Base-by-base conservation (phyloP, 2,113 vertebrate genomes). In the Deroptyus accipitrinus region DNA sequence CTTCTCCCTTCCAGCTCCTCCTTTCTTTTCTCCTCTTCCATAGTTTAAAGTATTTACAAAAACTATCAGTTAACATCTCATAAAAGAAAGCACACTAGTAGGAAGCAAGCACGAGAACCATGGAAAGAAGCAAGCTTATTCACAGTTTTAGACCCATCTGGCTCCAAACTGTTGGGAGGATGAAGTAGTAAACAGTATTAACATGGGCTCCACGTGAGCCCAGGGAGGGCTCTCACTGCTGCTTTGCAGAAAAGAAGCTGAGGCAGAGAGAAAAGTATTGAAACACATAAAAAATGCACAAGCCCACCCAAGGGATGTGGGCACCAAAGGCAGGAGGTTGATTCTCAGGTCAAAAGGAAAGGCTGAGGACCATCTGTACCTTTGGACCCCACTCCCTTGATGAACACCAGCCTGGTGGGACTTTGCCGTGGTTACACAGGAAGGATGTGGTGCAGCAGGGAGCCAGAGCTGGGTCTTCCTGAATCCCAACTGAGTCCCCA, bases 131-230 rank as follows among this genome's bases (percentile, higher is more conserved):
- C 4, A 42, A 94, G n/a, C 0, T 0, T 18, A 39, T 63, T 66
- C 12, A 18, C 12, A 48, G 15, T 17, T 83, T 89, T 11, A 61
- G 62, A 82, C 37, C 69, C 77, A 94, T 78, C 23, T 81, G 80
- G 51, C 76, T 86, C 41, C 64, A 0, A 3, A 88, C 68, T 22
- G 61, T 2, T 67, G 61, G 66, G 62, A 67, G 64, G 46, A n/a
- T 33, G 73, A 54, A 66, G 88, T 24, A 93, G 79, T 15, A 49
- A 90, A 77, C 59, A 54, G 39, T 0, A 49, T 15, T 6, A 69
- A 44, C 63, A 18, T 1, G 15, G 11, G 83, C 76, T 33, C 8
- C 1, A 0, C 0, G 1, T 5, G 19, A 63, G 61, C n/a, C 30
- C 49, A 7, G 66, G 28, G 48, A 79, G 8, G 25, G 33, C 62